A percentile compares a stretch with the other conserved stretches of the same genome.
These are phyloP conservation scores for Phyllotis vaccarum DNA, from an alignment of 2,797 vertebrate species.

Conservation along the genomic window DNA sequence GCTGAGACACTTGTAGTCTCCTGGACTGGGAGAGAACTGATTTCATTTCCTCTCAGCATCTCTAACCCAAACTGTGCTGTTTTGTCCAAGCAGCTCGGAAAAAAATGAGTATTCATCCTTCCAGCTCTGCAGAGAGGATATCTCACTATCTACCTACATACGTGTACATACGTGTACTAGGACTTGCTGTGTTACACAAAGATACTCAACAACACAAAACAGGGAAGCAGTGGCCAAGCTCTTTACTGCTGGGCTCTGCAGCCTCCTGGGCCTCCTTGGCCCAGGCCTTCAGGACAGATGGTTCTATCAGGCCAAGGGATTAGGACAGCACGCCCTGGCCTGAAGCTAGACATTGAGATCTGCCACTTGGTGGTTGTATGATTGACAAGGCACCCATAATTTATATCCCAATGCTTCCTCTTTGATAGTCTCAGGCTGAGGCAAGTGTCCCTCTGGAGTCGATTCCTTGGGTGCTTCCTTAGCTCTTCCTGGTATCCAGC, in stretches of 20 bases:
- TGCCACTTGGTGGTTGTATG: not conserved
- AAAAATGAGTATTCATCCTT: not conserved
- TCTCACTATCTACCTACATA: not conserved
- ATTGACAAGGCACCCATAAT: no score
- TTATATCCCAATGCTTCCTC: not conserved
- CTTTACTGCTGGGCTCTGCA: not conserved
- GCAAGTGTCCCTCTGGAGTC: not conserved
- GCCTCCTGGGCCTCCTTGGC: not conserved
- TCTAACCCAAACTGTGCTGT: not conserved
- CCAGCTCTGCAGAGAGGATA: not conserved
- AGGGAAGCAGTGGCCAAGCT: not conserved
- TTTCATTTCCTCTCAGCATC: not conserved
- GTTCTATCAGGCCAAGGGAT: accelerated
- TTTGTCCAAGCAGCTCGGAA: not conserved
- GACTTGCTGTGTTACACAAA: not conserved
- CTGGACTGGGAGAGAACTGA: not conserved
- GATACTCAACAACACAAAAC: not conserved
- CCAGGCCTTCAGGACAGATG: not conserved
- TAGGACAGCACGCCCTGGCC: not conserved
- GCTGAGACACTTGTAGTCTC: not conserved
- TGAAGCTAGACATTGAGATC: not conserved
- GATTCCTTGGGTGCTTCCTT: not conserved
- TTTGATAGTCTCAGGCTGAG: not conserved
- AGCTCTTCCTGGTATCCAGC: not conserved
- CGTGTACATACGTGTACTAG: not conserved